Base-by-base conservation (phyloP, 2,888 invertebrate species). In the Phytoseiulus persimilis region DNA sequence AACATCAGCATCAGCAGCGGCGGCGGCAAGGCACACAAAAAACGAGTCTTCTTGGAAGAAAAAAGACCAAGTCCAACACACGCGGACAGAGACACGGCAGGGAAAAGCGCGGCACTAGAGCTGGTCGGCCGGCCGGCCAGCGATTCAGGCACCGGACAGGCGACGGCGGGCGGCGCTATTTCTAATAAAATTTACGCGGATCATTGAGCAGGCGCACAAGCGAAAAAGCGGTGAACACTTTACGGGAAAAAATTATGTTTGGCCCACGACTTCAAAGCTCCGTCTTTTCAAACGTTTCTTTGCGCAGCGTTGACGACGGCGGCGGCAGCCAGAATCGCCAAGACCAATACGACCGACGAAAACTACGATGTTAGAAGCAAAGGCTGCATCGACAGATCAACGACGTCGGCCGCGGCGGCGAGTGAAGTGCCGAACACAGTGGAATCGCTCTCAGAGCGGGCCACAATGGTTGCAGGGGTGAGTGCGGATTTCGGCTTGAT, bases 101-200 rank as follows among this genome's bases (percentile, higher is more conserved):
- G 18, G 65, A 65, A 65, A 65, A 65, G 65, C 65, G 65, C 65
- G 65, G 65, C 5, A 23, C 65, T 65, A 28, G 65, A 65, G 65
- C 65, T 23, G 18, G 65, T 23, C 65, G 18, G 65, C 18, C 65
- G 65, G 18, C 9, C 28, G 65, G 18, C 14, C 9, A 46, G 14
- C 65, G 65, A 65, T 65, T 65, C 65, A 28, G 65, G 65, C 65
- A 65, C 18, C 65, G 46, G 9, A 46, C 46, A 14, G 46, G 14
- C 46, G 14, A 46, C 46, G 65, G 65, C 65, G 65, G 65, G 65
- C 65, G 65, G 65, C 65, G 65, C 65, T 65, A 65, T 65, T 65
- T 65, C 65, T 87, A 87, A 87, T 87, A 87, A 87, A 87, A 87
- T 87, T 87, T 87, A 87, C 87, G 87, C 87, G 33, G 39, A 87